Evolutionary conservation across 2,797 vertebrate species (phyloP).

Genomic region (Danionella dracula): DNA sequence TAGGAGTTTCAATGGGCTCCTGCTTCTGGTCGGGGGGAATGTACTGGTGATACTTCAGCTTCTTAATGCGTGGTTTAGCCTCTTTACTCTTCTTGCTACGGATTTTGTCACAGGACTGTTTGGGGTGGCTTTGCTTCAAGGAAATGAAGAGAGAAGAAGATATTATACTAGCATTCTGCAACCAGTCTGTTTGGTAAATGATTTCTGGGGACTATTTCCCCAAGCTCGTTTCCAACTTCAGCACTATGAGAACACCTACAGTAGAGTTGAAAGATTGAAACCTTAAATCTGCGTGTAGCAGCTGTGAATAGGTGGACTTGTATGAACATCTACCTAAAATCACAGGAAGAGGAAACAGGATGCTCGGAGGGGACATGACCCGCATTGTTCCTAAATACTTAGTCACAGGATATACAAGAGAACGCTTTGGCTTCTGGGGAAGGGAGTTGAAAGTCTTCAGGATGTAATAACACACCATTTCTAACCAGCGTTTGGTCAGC

Average conservation of each 20-base stretch:
- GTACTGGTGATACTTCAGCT: conserved; percentile 97
- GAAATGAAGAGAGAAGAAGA: background rate
- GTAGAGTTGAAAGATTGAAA: conserved; percentile 35
- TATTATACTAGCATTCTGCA: background rate
- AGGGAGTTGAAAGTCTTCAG: conserved; percentile 50
- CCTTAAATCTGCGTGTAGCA: conserved; percentile 39
- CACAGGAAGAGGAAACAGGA: conserved; percentile 64
- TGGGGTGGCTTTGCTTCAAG: conserved; percentile 84
- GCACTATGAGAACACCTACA: conserved; percentile 32
- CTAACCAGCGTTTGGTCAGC: conserved; percentile 40
- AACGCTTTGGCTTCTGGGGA: conserved; percentile 51
- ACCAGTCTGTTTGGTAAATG: background rate
- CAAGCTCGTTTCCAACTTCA: background rate
- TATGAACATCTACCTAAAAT: conserved; percentile 53
- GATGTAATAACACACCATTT: conserved; percentile 47
- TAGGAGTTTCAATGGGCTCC: conserved; percentile 79
- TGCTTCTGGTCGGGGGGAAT: conserved; percentile 95
- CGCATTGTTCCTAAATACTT: conserved; percentile 63
- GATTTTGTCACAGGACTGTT: conserved; percentile 79
- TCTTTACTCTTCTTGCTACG: conserved; percentile 93
- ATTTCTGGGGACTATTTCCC: conserved; percentile 12
- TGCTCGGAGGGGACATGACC: conserved; percentile 54
- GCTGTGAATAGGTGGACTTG: conserved; percentile 50
- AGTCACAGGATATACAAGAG: conserved; percentile 62
- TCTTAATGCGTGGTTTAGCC: conserved; percentile 87